These are phyloP conservation scores for Sitta europaea DNA, from an alignment of 2,113 vertebrate species.

Conservation along the genomic window DNA sequence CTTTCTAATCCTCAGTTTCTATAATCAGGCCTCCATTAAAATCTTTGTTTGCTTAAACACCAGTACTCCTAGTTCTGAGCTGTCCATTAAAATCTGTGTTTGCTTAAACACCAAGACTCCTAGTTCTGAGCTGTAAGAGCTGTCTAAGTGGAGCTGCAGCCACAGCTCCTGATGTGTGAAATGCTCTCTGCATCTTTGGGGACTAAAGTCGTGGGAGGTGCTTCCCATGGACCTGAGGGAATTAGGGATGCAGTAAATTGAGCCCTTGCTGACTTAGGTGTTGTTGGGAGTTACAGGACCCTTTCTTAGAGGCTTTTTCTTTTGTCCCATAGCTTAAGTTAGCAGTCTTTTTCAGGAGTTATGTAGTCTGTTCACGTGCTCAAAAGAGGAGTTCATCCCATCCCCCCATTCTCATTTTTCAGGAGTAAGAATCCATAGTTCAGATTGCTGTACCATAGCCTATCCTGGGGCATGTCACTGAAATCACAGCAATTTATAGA, in stretches of 20 bases:
- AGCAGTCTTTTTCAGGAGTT: neutral
- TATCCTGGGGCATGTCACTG: neutral
- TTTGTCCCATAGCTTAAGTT: neutral
- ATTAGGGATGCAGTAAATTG: too few relatives aligned
- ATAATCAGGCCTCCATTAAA: neutral
- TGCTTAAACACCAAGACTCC: neutral
- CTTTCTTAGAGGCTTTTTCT: neutral
- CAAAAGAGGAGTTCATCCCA: neutral
- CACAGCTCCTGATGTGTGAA: neutral
- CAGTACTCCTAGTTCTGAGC: too few relatives aligned
- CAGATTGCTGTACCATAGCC: neutral
- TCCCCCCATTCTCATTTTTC: neutral
- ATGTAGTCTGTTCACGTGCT: neutral
- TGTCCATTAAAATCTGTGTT: neutral
- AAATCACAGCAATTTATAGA: neutral
- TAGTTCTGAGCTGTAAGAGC: neutral
- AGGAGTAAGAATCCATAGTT: neutral
- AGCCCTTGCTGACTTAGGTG: neutral
- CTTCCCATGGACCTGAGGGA: neutral
- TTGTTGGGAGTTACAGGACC: neutral
- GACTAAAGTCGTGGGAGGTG: neutral
- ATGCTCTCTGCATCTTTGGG: neutral
- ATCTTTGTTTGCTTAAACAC: neutral
- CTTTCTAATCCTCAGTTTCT: neutral
- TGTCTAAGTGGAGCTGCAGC: neutral